Base-by-base conservation (phyloP, 2,888 invertebrate species). In the Oscheius myriophilus region DNA sequence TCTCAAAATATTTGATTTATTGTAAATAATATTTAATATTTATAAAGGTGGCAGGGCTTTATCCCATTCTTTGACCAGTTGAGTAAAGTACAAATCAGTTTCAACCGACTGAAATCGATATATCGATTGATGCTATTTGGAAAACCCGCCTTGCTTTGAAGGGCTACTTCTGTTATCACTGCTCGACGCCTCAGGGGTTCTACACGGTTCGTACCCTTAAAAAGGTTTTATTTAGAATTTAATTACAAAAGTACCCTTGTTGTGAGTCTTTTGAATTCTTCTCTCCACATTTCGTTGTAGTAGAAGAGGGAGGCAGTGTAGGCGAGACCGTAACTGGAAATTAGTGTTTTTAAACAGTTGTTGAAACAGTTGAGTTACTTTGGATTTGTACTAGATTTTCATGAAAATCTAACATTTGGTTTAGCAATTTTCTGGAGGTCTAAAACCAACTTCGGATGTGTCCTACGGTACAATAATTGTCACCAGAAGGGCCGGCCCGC, bases 321-420 rank as follows among this genome's bases (percentile, higher is more conserved):
- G 25, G 66, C 62, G 26, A 73, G 67, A 23, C 73, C 73, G 67
- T 73, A 73, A 51, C 72, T 72, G 59, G 58, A 72, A 67, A n/a
- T n/a, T n/a, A n/a, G n/a, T n/a, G n/a, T n/a, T n/a, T n/a, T n/a
- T n/a, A n/a, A n/a, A n/a, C n/a, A n/a, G n/a, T n/a, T n/a, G n/a
- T n/a, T n/a, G n/a, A n/a, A n/a, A n/a, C n/a, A n/a, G n/a, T n/a
- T n/a, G n/a, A n/a, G n/a, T n/a, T n/a, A n/a, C n/a, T n/a, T n/a
- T n/a, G n/a, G n/a, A n/a, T n/a, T n/a, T n/a, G n/a, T n/a, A n/a
- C n/a, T n/a, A n/a, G n/a, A n/a, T n/a, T n/a, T n/a, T n/a, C n/a
- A n/a, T n/a, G n/a, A n/a, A n/a, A n/a, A n/a, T n/a, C n/a, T n/a
- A n/a, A n/a, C n/a, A n/a, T n/a, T n/a, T n/a, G n/a, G n/a, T n/a